Evolutionary conservation across 2,113 vertebrate genomes (phyloP), one percentile per base, ranked within the genome.

Genomic region (Siniperca knerii): DNA sequence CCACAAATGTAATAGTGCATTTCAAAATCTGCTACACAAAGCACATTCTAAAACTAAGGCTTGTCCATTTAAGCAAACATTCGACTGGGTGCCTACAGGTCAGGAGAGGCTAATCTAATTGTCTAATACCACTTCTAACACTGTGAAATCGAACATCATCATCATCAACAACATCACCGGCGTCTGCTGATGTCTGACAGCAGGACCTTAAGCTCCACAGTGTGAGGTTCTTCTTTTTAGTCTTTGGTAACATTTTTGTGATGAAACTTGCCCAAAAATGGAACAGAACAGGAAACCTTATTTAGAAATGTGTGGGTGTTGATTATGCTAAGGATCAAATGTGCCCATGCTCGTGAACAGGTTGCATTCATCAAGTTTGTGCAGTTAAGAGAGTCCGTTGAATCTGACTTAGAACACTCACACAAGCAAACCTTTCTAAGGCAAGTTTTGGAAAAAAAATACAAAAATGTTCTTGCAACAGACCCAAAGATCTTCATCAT

Each of bases 1-100:
- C 25, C 25, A 25, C 25, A 94, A 95, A 93, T 83, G 90, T 85
- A 95, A 95, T 94, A 87, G 84, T 60, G 79, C 75, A 73, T 93
- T 92, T 93, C 54, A 91, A 93, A 96, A 95, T 95, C 88, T 96
- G 94, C 95, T 93, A 90, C 89, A 94, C 93, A 94, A 94, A 95
- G 94, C 95, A 96, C 87, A 95, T 96, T 96, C 81, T 90, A 86
- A 93, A 92, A 89, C 81, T 85, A 60, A 79, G 80, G 83, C 69
- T 72, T 75, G 92, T 93, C 93, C 92, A 93, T 94, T 96, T 94
- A 94, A 90, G 86, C 92, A 93, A 94, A 93, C 83, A 83, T 88
- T 92, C 64, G 77, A 78, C 80, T 79, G 84, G 83, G 77, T 68
- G 73, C 72, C 82, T 82, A 73, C 87, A 90, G 94, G 96, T 96